Conservation (phyloP, 2,113 vertebrate species). For the Myanophis thanlyinensis region DNA sequence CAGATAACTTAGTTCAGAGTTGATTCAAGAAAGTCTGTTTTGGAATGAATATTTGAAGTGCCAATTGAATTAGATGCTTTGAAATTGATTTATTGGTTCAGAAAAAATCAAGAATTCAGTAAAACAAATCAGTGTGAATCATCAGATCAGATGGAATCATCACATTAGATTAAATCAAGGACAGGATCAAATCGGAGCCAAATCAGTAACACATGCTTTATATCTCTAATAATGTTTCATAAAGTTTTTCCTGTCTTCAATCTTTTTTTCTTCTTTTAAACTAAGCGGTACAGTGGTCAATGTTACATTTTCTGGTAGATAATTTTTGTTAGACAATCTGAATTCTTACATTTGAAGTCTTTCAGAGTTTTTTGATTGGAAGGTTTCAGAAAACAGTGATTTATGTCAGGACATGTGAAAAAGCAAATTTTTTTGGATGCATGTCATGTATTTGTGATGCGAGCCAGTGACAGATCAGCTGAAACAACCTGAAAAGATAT, state of each 20-base stretch:
- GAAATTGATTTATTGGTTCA: background rate
- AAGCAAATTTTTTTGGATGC: background rate
- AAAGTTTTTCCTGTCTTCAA: background rate
- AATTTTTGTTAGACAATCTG: background rate
- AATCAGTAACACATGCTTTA: background rate
- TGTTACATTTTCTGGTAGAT: background rate
- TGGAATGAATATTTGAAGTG: background rate
- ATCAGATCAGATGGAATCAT: background rate
- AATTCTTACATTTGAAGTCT: background rate
- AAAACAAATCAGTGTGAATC: background rate
- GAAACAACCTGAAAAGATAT: background rate
- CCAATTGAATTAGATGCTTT: background rate
- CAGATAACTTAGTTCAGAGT: background rate
- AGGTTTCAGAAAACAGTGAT: background rate
- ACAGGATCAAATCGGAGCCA: background rate
- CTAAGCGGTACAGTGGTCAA: background rate
- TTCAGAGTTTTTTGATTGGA: background rate
- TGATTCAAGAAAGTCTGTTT: background rate
- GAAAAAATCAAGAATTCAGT: background rate
- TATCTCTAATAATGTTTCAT: background rate
- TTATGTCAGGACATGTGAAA: background rate
- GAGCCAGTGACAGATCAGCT: too few relatives aligned
- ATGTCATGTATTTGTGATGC: background rate
- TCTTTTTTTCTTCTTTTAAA: background rate
- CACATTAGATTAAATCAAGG: background rate